Percentiles rank a stretch among this genome's conserved stretches.
phyloP scores from a whole-genome alignment of 2,113 vertebrate species.

The Geococcyx californianus region DNA sequence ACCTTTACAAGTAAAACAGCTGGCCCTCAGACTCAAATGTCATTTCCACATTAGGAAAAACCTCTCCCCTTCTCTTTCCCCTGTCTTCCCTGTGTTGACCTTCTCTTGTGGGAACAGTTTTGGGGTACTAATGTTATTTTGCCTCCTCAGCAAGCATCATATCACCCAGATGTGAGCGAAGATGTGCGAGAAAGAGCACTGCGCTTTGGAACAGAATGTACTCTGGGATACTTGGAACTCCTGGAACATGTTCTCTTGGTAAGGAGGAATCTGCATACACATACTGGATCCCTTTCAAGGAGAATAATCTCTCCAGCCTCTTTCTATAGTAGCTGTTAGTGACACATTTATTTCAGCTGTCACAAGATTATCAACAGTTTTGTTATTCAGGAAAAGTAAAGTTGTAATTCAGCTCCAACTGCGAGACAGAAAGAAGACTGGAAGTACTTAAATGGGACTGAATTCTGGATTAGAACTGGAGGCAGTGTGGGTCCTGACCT shows the following conservation, averaged over 20 bases:
- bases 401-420: neutral
- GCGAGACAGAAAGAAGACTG: neutral
- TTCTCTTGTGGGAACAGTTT: neutral
- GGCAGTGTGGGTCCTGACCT: neutral
- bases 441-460: neutral
- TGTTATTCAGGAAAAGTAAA: neutral
- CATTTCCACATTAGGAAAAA: neutral
- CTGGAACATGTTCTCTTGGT: constrained; percentile 95
- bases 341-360: neutral
- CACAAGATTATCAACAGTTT: neutral
- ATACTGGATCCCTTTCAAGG: fast-evolving
- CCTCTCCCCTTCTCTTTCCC: neutral
- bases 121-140: neutral
- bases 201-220: constrained; percentile 89
- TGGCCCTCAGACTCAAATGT: neutral
- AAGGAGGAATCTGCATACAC: neutral
- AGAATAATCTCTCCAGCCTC: neutral
- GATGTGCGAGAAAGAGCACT: constrained; percentile 87
- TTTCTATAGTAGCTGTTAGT: neutral
- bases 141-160: constrained; percentile 87
- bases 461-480: neutral
- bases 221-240: constrained; percentile 89
- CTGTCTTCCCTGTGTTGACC: neutral
- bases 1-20: neutral
- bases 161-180: constrained; percentile 86